A percentile compares a stretch with the other conserved stretches of the same genome.
These are phyloP conservation scores for Stenodema calcarata DNA, from an alignment of 2,888 invertebrate species.

Conservation along the genomic window DNA sequence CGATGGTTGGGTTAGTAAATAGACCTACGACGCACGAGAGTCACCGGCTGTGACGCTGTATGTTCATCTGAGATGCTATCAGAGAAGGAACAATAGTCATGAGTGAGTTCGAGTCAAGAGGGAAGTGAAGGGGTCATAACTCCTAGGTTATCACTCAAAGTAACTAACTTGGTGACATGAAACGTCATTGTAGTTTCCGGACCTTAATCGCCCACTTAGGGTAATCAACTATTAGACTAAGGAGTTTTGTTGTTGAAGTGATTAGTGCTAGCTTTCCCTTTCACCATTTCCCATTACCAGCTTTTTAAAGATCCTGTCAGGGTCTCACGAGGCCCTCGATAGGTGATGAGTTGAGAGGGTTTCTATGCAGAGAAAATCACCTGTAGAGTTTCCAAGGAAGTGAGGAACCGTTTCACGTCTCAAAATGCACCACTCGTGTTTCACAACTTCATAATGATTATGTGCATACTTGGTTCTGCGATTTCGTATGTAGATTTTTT, in stretches of 20 bases:
- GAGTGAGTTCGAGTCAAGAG: neutral
- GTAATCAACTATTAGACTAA: neutral
- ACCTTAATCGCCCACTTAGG: neutral
- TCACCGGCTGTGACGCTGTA: neutral
- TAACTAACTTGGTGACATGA: neutral
- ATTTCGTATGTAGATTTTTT: no score
- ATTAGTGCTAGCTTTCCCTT: neutral
- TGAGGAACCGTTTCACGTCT: no score
- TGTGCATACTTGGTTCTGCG: no score
- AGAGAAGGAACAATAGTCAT: neutral
- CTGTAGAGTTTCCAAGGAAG: neutral
- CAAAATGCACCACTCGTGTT: no score
- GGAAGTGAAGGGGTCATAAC: neutral
- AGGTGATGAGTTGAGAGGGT: neutral
- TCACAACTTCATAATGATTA: no score
- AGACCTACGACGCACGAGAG: neutral
- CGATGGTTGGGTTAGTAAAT: neutral
- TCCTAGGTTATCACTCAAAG: neutral
- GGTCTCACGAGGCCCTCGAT: neutral
- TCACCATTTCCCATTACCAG: neutral
- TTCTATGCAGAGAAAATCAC: neutral
- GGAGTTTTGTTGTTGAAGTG: neutral
- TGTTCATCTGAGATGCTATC: neutral
- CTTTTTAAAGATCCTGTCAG: neutral
- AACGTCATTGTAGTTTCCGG: neutral